These are phyloP conservation scores for Pristionchus japonicus DNA, from an alignment of 2,888 invertebrate genomes.

Conservation along the genomic window DNA sequence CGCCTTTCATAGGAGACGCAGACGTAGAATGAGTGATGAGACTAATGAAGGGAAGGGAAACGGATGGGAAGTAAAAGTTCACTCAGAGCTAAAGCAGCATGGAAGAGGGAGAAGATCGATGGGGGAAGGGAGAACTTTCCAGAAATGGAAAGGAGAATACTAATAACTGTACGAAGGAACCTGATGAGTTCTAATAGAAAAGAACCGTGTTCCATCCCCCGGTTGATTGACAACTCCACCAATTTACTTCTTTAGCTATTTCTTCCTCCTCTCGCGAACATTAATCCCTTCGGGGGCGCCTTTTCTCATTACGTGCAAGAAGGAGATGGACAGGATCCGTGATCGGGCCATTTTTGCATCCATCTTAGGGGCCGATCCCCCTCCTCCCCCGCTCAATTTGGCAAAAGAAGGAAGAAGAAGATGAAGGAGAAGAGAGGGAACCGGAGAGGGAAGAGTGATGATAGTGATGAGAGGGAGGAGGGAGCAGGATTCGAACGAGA, in stretches of 20 bases:
- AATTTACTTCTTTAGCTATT: background rate
- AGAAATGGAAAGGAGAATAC: background rate
- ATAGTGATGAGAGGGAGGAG: conserved; percentile 36
- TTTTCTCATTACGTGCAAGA: conserved; percentile 34
- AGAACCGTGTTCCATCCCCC: background rate
- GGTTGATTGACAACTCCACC: background rate
- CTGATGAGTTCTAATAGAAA: background rate
- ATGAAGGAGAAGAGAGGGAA: background rate
- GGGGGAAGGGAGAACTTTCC: background rate
- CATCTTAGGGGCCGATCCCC: no score
- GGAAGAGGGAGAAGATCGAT: conserved; percentile 13
- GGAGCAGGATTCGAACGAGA: conserved; percentile 45
- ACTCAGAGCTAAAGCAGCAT: background rate
- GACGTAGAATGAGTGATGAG: conserved; percentile 18
- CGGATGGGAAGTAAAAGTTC: conserved; percentile 19
- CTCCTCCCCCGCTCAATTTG: background rate
- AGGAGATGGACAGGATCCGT: background rate
- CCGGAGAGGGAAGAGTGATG: conserved; percentile 29
- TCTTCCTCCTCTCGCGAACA: background rate
- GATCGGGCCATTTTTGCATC: conserved; percentile 8
- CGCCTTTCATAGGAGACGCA: conserved; percentile 22
- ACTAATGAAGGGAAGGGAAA: conserved; percentile 19
- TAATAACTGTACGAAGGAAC: background rate
- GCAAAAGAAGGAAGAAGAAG: background rate
- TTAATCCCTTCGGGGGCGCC: background rate